Base-by-base conservation (phyloP, 1,140 invertebrate species). In the Camponotus floridanus region DNA sequence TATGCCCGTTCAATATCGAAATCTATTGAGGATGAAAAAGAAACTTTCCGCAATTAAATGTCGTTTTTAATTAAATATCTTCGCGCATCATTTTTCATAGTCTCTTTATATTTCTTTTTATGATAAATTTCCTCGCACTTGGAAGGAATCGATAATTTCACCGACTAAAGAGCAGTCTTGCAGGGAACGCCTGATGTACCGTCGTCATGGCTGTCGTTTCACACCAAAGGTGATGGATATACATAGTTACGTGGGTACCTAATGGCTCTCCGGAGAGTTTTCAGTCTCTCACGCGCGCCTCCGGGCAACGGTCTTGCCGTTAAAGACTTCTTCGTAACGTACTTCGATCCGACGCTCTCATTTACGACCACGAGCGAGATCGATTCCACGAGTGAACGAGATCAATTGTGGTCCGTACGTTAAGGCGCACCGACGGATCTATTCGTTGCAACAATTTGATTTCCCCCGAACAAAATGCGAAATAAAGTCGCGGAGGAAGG, bases 191-290 rank as follows among this genome's bases (percentile, higher is more conserved):
- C 79, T 83, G 79, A 80, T 80, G 57, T 83, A 83, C 79, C 79
- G 57, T 71, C 79, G 87, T 73, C 59, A 59, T 86, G 70, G 71
- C 62, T 88, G 88, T 88, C 68, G 88, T 86, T 89, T 88, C 76
- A 62, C 70, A 76, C 81, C 55, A 57, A 88, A 76, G 64, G 88
- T 85, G 88, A 89, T 81, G 79, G 83, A 88, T 88, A 89, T 85
- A 73, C 68, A 62, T 85, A 80, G 87, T 89, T 89, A 89, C 78
- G 87, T 59, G 87, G 85, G 88, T 86, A 89, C 88, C 78, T 89
- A 89, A 89, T 89, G 87, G 87, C 85, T 80, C 85, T 73, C 78
- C 31, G 71, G 85, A 80, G 88, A 89, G 85, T 88, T 89, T 89
- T 89, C 88, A 86, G 70, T 81, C 76, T 86, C 48, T 68, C 57